Evolutionary conservation across 2,797 vertebrate species (phyloP).

Genomic region (Catharus ustulatus): DNA sequence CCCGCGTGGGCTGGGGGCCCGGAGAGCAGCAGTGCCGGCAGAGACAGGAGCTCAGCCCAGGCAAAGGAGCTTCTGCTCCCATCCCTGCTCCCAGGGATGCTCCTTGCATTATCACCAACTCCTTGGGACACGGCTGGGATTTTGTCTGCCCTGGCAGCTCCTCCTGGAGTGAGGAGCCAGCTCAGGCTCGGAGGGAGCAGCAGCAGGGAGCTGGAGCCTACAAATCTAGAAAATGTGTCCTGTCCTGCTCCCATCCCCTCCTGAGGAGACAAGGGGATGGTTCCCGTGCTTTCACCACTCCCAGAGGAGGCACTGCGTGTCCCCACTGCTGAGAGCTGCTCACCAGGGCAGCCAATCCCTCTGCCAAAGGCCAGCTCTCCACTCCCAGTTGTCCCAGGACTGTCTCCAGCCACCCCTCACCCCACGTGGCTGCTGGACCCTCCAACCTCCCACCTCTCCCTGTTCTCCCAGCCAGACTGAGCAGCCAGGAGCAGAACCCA

Average conservation of each 20-base stretch:
- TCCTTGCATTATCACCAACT: neutral
- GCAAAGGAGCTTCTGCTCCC: slow-evolving; percentile 34
- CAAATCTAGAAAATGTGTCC: neutral
- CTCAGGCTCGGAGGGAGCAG: neutral
- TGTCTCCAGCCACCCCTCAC: neutral
- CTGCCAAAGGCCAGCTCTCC: neutral
- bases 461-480: neutral
- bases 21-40: neutral
- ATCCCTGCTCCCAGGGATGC: neutral
- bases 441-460: neutral
- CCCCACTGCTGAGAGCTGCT: neutral
- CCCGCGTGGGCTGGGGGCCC: neutral
- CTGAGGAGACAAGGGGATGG: neutral
- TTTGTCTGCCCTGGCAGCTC: slow-evolving; percentile 6
- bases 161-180: neutral
- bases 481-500: neutral
- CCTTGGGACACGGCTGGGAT: neutral
- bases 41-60: neutral
- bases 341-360: fast-evolving
- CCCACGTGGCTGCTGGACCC: fast-evolving
- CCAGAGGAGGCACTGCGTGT: neutral
- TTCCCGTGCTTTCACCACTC: neutral
- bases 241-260: neutral
- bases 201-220: neutral
- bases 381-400: fast-evolving